Evolutionary conservation across 2,797 vertebrate species (phyloP).

Genomic region (Sebastiscus albofasciatus): DNA sequence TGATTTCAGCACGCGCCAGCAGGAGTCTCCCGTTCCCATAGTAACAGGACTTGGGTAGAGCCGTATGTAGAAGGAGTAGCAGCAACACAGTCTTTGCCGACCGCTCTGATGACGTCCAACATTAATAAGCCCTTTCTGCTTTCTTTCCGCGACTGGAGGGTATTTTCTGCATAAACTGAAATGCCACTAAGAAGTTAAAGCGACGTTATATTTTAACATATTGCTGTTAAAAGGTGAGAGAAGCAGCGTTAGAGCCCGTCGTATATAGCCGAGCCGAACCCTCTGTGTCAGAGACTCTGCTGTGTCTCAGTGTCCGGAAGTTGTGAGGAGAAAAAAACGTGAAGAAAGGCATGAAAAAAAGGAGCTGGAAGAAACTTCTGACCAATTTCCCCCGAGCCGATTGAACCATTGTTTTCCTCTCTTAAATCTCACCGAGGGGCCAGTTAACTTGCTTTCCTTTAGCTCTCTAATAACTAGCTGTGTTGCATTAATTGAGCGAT

Average conservation of each 20-base stretch:
- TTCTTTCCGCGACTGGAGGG: neutral
- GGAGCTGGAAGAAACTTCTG: constrained; percentile 34
- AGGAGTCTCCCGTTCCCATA: constrained; percentile 81
- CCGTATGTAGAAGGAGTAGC: constrained; percentile 27
- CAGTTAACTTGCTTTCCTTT: neutral
- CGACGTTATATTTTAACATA: neutral
- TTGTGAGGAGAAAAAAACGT: constrained; percentile 49
- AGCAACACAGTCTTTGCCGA: neutral
- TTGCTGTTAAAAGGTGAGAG: neutral
- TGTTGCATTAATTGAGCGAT: constrained; percentile 70
- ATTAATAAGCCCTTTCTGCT: neutral
- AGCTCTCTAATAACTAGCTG: neutral
- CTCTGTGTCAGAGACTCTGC: constrained; percentile 27
- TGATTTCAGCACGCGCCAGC: constrained; percentile 67
- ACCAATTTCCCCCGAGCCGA: neutral
- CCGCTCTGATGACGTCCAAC: neutral
- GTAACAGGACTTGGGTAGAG: constrained; percentile 60
- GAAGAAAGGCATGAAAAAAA: constrained; percentile 70
- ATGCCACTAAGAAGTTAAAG: neutral
- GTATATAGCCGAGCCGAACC: constrained; percentile 2
- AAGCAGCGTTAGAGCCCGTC: neutral
- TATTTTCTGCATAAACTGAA: neutral
- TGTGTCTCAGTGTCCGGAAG: constrained; percentile 72
- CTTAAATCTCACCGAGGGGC: neutral
- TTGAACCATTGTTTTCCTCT: neutral